Evolutionary conservation across 2,888 invertebrate species (phyloP), one percentile per base, ranked within the genome.

Genomic region (Caenorhabditis zanzibari): DNA sequence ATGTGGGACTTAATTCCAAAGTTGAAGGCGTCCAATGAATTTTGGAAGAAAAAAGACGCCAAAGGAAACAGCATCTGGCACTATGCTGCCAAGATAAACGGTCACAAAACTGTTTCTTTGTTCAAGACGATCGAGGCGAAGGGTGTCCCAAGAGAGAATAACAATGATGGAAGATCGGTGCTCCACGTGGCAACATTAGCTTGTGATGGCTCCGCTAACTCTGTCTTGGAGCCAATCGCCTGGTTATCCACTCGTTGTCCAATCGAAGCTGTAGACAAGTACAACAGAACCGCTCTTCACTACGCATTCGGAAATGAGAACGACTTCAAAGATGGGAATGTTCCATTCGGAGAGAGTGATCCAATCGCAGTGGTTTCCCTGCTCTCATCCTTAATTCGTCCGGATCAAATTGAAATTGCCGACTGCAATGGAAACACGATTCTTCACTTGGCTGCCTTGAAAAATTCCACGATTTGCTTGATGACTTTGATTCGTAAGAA

Each of bases 161-260:
- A 87, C 28, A 19, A 32, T 12, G 61, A 74, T 19, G 88, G 90
- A 41, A 89, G 92, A 52, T 93, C 93, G 0, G 92, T 93, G 1
- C 92, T 94, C n/a, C 94, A 94, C 88, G 84, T 93, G 54, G 93
- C 93, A 26, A 93, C 93, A 0, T 91, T 93, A 63, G 88, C 92
- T 58, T 86, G 84, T 58, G 85, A 85, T 58, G 83, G 85, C 44
- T 81, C 81, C 5, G 82, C 81, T 6, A 83, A 86, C 47, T 47
- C 83, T 9, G 84, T 87, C 6, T 64, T 87, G 22, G 87, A 87
- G 35, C 83, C 87, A 7, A 83, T 87, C 28, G 82, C 82, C 14
- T 87, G 84, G 84, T 52, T 87, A 28, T 80, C 71, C 12, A 81
- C 77, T 7, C 73, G 61, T 66, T 64, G 59, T 54, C 63, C 54